Conservation (phyloP, 2,888 invertebrate genomes). For the Drosophila kuntzei region DNA sequence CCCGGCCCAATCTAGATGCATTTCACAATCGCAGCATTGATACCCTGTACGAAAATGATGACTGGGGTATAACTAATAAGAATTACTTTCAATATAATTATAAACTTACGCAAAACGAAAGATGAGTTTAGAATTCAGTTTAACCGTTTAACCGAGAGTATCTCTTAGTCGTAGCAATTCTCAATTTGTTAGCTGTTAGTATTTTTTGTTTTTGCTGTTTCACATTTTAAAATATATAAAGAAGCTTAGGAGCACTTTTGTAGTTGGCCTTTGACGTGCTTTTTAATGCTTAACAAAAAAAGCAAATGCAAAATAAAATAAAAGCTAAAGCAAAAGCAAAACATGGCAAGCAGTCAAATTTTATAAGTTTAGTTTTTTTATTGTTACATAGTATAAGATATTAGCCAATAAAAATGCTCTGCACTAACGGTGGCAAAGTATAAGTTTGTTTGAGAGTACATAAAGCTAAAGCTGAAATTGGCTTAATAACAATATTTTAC, state of each 20-base stretch:
- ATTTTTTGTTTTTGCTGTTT: slow-evolving; percentile 16
- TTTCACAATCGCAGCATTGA: slow-evolving; percentile 10
- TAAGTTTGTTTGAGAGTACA: slow-evolving; percentile 3
- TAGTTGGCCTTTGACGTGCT: slow-evolving; percentile 57
- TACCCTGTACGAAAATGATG: slow-evolving; percentile 9
- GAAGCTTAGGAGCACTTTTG: slow-evolving; percentile 77
- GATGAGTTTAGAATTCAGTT: not conserved
- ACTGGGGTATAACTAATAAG: not conserved
- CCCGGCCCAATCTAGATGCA: slow-evolving; percentile 38
- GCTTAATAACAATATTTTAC: slow-evolving; percentile 12
- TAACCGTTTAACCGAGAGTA: slow-evolving; percentile 10
- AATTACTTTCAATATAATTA: not conserved
- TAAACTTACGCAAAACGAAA: not conserved
- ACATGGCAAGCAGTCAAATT: slow-evolving; percentile 59
- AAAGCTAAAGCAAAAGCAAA: slow-evolving; percentile 25
- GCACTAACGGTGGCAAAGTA: slow-evolving; percentile 6
- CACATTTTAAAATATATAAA: slow-evolving; percentile 46
- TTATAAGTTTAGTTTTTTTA: slow-evolving; percentile 59
- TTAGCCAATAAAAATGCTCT: slow-evolving; percentile 27
- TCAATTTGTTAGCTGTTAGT: not conserved
- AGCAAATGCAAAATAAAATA: slow-evolving; percentile 13
- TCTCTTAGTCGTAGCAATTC: not conserved
- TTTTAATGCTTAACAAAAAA: slow-evolving; percentile 54
- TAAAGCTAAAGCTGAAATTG: slow-evolving; percentile 4
- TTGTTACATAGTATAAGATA: slow-evolving; percentile 15